Conservation (phyloP, 2,113 vertebrate genomes). For the Oenanthe oenanthe region DNA sequence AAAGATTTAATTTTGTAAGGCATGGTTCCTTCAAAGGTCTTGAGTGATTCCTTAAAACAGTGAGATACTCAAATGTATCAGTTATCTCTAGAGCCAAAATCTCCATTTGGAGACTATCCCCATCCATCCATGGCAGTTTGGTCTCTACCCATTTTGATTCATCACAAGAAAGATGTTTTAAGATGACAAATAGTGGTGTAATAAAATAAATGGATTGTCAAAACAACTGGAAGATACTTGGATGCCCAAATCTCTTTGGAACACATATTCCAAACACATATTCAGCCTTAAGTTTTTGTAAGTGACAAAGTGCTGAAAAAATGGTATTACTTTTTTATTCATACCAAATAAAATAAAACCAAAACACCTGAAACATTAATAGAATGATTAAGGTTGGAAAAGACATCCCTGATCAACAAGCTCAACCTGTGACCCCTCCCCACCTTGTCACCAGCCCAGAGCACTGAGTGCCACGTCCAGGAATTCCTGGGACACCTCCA, state of each 20-base stretch:
- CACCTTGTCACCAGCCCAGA: not conserved
- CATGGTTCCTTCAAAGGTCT: not conserved
- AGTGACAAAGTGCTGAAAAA: not conserved
- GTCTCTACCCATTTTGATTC: not conserved
- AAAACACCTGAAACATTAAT: not conserved
- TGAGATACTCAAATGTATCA: not conserved
- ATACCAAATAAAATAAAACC: not conserved
- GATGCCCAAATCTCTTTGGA: not conserved
- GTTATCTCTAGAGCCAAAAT: not conserved
- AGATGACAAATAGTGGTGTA: not conserved
- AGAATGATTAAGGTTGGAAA: not conserved
- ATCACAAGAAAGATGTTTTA: not conserved
- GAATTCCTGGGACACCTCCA: not conserved
- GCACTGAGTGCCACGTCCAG: accelerated
- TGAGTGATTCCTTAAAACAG: not conserved
- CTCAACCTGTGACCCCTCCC: not conserved
- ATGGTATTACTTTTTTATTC: not conserved
- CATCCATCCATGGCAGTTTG: not conserved
- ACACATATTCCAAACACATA: not conserved
- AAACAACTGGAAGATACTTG: not conserved
- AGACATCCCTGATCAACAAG: not conserved
- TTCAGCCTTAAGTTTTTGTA: not conserved
- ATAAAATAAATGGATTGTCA: not conserved
- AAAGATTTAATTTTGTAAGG: not conserved
- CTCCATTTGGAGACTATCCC: not conserved